Evolutionary conservation across 2,113 vertebrate species (phyloP), one percentile per base, ranked within the genome.

Genomic region (Felis catus): DNA sequence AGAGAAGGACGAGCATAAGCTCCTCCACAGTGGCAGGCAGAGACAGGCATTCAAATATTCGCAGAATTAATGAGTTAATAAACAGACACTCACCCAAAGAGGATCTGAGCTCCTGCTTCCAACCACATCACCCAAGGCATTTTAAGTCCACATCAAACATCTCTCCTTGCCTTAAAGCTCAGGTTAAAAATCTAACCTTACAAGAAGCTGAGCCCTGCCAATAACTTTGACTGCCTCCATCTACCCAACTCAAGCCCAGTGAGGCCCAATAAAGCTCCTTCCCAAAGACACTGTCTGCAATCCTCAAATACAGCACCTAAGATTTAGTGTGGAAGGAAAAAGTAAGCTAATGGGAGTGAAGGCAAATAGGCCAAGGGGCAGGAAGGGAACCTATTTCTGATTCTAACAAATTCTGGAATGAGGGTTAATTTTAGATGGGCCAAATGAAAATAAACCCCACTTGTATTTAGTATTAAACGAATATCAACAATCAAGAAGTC

Each of bases 11-110:
- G 29, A 89, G 48, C 36, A 78, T 84, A 78, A 83, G 63, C 61
- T 39, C 58, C 58, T 0, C 65, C 36, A 78, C 48, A 63, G 21
- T 8, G 51, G 55, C 79, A 87, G 78, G 51, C n/a, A 97, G 55
- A 86, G 55, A 87, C 11, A 63, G 66, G 58, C 91, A 93, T 71
- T 79, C 92, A 92, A 87, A 58, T 82, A 86, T 76, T 36, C 81
- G 74, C 74, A 70, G 55, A 92, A 39, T 16, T 13, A 93, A 83
- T 71, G 39, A 96, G 95, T 84, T 87, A 95, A 93, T 86, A 82
- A 73, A 91, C 16, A 93, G 33, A 95, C n/a, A 61, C 18, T 36
- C 4, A 9, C n/a, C 85, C 58, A 93, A 33, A 92, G 15, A 97
- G 25, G 73, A 85, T 19, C 74, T 23, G 74, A 88, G 48, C 70